These are phyloP conservation scores for Geococcyx californianus DNA, from an alignment of 2,113 vertebrate genomes.

Conservation along the genomic window DNA sequence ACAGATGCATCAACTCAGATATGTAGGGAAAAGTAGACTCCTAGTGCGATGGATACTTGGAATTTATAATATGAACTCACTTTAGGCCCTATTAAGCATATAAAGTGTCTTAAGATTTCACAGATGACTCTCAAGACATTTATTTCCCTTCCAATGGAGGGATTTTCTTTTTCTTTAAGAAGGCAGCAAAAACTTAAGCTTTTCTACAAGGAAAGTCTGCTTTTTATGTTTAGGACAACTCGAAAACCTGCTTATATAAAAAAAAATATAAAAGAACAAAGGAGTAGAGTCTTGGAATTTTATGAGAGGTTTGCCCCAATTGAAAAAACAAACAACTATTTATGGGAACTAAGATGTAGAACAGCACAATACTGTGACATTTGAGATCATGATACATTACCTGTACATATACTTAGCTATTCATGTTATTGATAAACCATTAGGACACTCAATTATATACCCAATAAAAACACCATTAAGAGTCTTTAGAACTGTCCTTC, in stretches of 20 bases:
- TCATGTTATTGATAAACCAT: constrained; percentile 83
- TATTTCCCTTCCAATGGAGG: constrained; percentile 70
- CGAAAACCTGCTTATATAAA: constrained; percentile 77
- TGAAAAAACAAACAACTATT: constrained; percentile 62
- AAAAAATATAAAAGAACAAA: constrained; percentile 78
- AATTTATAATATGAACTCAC: constrained; percentile 26
- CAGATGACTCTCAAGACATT: constrained; percentile 63
- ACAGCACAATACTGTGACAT: constrained; percentile 74
- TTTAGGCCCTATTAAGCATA: constrained; percentile 67
- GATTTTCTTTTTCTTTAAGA: constrained; percentile 72
- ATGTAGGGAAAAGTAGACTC: constrained; percentile 9
- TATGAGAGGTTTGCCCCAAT: constrained; percentile 64
- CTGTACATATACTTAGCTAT: constrained; percentile 69
- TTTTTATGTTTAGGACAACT: constrained; percentile 69
- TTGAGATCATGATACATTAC: constrained; percentile 70
- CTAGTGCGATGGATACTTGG: not conserved
- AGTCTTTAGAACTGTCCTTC: constrained; percentile 79
- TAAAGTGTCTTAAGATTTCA: constrained; percentile 52
- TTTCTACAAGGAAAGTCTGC: constrained; percentile 73
- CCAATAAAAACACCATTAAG: constrained; percentile 79
- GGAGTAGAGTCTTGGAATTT: constrained; percentile 69
- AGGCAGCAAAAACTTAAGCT: constrained; percentile 72
- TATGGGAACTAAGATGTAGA: constrained; percentile 74
- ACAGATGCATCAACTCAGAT: not conserved
- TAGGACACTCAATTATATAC: constrained; percentile 82